Base-by-base conservation (phyloP, 2,797 vertebrate genomes). In the Threskiornis aethiopicus region DNA sequence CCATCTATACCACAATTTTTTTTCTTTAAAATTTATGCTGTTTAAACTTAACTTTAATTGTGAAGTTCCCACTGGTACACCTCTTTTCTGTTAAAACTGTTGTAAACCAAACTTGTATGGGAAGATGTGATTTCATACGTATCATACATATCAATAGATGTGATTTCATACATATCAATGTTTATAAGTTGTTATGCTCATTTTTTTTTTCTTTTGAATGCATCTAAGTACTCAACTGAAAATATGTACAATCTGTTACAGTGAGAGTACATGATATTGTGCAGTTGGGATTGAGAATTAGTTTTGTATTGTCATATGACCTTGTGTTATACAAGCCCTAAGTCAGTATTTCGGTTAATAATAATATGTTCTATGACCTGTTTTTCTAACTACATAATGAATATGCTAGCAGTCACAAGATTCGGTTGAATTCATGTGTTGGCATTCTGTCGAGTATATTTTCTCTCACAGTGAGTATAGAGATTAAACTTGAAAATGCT, bases 401-500 rank as follows among this genome's bases (percentile, higher is more conserved):
- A 21, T 82, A 58, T 66, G 35, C 41, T 59, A 49, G 33, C 44
- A 72, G 21, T 78, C n/a, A n/a, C 19, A 54, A 67, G 57, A 33
- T 81, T 65, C 28, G 9, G 7, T 76, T 88, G 75, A 66, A 70
- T 93, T 90, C 9, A 33, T 78, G 47, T 57, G 5, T 29, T 95
- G 52, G 26, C 42, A 67, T 81, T 92, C 59, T 84, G 28, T 55
- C 89, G 46, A 87, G 31, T 47, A 1, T 41, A 1, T 46, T 79
- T 92, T 90, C 80, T 79, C 57, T 46, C 94, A 55, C 20, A 37
- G 7, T 26, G n/a, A 89, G 31, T 81, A 41, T 1, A 72, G 79
- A 93, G 86, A 93, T 83, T 91, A 42, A 91, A 93, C 26, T 88
- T 83, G 35, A 90, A 96, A 84, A 95, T 67, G 35, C 77, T 83